Evolutionary conservation across 2,113 vertebrate species (phyloP).

Genomic region (Aspiorhynchus laticeps): DNA sequence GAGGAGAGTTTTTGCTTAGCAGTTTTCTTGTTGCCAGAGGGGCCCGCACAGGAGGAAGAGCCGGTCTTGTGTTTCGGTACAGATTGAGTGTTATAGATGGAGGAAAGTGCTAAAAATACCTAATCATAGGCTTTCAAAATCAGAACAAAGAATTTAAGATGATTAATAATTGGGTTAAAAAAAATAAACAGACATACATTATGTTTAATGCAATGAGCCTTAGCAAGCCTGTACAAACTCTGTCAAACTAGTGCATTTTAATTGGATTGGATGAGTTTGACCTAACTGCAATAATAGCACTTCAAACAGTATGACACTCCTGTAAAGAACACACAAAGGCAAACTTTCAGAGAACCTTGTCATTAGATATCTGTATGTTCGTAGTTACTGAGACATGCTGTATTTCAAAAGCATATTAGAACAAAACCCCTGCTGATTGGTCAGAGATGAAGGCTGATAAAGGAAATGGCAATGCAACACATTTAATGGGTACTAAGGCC

Average conservation of each 20-base stretch:
- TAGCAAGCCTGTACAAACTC: background rate
- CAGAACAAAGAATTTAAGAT: background rate
- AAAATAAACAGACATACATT: background rate
- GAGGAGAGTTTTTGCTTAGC: constrained; percentile 73
- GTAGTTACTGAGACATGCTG: background rate
- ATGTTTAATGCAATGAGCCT: background rate
- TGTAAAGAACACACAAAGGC: background rate
- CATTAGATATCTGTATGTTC: background rate
- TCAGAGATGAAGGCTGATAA: background rate
- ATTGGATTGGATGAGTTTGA: constrained; percentile 24
- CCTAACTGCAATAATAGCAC: constrained; percentile 1
- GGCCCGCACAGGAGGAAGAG: constrained; percentile 48
- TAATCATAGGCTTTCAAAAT: background rate
- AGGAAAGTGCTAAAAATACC: constrained; percentile 8
- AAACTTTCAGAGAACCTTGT: background rate
- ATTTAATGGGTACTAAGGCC: background rate
- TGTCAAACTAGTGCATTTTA: constrained; percentile 9
- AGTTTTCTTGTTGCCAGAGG: constrained; percentile 63
- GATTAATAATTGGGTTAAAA: background rate
- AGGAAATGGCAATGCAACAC: constrained; percentile 20
- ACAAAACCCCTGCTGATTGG: constrained; percentile 11
- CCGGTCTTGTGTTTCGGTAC: constrained; percentile 37
- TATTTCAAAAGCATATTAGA: background rate
- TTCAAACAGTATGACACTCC: background rate
- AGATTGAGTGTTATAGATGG: background rate